phyloP scores from a whole-genome alignment of 2,888 invertebrate species.

The Meteorus cinctellus region DNA sequence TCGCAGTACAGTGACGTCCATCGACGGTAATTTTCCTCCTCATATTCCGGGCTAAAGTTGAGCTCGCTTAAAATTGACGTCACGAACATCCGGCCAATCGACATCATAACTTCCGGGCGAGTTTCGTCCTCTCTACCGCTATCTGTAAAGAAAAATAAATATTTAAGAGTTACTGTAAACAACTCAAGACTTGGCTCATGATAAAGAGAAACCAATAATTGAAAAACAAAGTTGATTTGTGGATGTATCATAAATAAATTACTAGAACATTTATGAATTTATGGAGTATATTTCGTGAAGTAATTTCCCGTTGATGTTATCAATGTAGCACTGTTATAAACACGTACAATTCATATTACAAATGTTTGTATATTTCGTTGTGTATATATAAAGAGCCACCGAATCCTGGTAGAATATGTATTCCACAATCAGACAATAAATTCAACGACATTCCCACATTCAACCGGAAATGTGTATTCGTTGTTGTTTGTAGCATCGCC shows the following conservation, averaged over 20 bases:
- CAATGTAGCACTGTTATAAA: not conserved
- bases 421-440: constrained; percentile 30
- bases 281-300: not conserved
- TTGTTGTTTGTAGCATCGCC: not conserved
- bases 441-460: constrained; percentile 10
- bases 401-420: constrained; percentile 1
- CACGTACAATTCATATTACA: not conserved
- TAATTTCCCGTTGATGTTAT: not conserved
- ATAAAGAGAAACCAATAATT: not conserved
- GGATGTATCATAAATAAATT: too few species aligned
- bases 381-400: not conserved
- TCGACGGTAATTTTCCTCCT: constrained; percentile 43
- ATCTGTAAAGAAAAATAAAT: not conserved
- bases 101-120: constrained; percentile 36
- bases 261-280: too few species aligned
- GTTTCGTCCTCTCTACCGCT: not conserved
- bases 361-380: not conserved
- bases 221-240: not conserved
- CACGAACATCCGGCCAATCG: constrained; percentile 24
- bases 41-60: constrained; percentile 18
- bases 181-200: not conserved
- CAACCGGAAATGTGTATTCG: constrained; percentile 12
- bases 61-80: constrained; percentile 25
- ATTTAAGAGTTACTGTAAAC: not conserved
- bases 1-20: constrained; percentile 55